Base-by-base conservation (phyloP, 2,113 vertebrate genomes). In the Tyrannus savana region DNA sequence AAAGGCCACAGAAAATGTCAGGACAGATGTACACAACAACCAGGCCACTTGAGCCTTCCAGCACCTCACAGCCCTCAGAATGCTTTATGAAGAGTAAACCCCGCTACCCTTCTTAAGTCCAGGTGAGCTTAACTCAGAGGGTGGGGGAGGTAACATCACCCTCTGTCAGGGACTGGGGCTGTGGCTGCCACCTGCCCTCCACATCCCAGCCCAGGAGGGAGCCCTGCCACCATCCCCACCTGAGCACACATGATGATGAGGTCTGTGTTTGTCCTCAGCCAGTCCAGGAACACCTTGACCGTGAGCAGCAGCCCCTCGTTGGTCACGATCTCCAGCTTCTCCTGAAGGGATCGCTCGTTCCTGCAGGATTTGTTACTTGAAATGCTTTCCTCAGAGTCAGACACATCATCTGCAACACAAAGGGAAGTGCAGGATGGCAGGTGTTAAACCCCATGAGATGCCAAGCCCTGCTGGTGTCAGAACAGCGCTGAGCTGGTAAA, bases 191-290 rank as follows among this genome's bases (percentile, higher is more conserved):
- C 2, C 15, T 9, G 9, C 41, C 55, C 64, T 21, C 3, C 14
- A 5, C 19, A 42, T 2, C 56, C 28, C 77, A 62, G 39, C 39
- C 39, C 66, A 42, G n/a, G 23, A 50, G 14, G 5, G 1, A 56
- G 19, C 13, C 13, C 19, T 0, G 0, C 46, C 35, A 27, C 8
- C 3, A 50, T 10, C 33, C 72, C 82, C 93, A 99, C 99, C 99
- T 99, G 99, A 2, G 99, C 99, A 84, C 99, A 99, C 98, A 99
- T 99, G 59, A 99, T 96, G 82, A 99, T 99, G 91, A 99, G 99
- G 95, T 99, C 99, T 0, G 99, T 99, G 97, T 99, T 99, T 31
- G 99, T 99, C 82, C 98, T 98, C 39, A 99, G 98, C 99, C 99
- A 99, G 96, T 99, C 99, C 75, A 99, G 93, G 91, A 99, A 99